phyloP scores from a whole-genome alignment of 2,888 invertebrate genomes.

The Strigamia maritima region DNA sequence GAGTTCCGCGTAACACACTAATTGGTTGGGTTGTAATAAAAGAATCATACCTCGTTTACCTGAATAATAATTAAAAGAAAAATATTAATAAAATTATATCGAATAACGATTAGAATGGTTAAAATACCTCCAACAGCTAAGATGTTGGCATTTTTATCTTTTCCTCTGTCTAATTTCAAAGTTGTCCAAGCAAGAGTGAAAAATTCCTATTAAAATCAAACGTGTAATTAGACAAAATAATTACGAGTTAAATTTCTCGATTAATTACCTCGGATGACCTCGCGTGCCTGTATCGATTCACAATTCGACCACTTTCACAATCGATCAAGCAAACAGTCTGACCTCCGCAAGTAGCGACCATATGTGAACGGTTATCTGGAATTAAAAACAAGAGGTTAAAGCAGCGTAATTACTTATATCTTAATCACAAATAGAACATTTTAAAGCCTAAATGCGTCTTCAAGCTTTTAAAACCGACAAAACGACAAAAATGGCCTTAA shows the following conservation, averaged over 20 bases:
- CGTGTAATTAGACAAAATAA: background rate
- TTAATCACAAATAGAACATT: too few species aligned
- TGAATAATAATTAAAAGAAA: background rate
- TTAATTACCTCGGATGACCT: background rate
- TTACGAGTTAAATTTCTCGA: background rate
- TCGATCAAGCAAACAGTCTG: slow-evolving; percentile 20
- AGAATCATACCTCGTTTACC: background rate
- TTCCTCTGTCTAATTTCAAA: background rate
- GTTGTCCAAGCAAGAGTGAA: slow-evolving; percentile 27
- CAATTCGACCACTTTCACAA: background rate
- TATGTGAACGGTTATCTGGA: background rate
- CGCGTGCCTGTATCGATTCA: background rate
- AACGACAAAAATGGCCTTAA: too few species aligned
- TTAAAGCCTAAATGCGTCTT: too few species aligned
- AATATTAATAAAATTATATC: background rate
- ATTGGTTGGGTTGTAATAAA: slow-evolving; percentile 12
- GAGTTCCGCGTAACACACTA: background rate
- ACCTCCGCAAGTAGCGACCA: slow-evolving; percentile 32
- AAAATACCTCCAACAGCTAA: slow-evolving; percentile 13
- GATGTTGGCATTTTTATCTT: background rate
- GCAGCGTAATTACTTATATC: too few species aligned
- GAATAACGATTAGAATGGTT: too few species aligned
- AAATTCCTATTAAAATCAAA: slow-evolving; percentile 11
- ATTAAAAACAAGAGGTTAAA: background rate
- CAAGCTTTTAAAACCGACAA: too few species aligned